A percentile compares a stretch with the other conserved stretches of the same genome.
Conservation (phyloP, 2,797 vertebrate species). For the Scarus forsteni region DNA sequence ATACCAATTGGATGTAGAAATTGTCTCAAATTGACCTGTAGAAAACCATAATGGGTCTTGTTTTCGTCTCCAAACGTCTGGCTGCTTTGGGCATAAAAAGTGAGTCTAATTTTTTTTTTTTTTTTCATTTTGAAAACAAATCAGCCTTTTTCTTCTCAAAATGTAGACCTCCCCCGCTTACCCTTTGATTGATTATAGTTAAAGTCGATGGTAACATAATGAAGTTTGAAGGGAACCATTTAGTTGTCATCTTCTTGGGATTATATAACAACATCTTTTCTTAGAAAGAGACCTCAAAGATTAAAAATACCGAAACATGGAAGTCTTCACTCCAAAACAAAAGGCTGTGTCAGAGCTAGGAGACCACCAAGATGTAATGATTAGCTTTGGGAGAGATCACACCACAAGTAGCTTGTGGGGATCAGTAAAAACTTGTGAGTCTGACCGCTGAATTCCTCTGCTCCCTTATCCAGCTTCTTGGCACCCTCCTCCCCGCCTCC, state of each 20-base stretch:
- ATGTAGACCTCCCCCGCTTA: no score
- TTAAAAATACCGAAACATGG: slow-evolving; percentile 29
- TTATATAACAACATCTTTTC: slow-evolving; percentile 21
- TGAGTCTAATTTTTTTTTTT: no score
- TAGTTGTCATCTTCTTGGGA: slow-evolving; percentile 6
- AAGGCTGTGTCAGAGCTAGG: slow-evolving; percentile 50
- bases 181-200: no score
- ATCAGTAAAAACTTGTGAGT: slow-evolving; percentile 80
- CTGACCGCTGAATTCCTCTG: slow-evolving; percentile 79
- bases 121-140: no score
- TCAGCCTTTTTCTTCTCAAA: no score
- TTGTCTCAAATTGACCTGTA: no score
- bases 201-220: no score
- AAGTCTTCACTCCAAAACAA: slow-evolving; percentile 52
- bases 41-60: no score
- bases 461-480: slow-evolving; percentile 75
- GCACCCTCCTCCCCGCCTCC: slow-evolving; percentile 46
- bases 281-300: slow-evolving; percentile 17
- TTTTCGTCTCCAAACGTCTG: no score
- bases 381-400: slow-evolving; percentile 72
- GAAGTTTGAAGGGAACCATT: no score
- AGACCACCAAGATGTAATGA: slow-evolving; percentile 78
- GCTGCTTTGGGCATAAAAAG: no score
- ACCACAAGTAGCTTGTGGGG: slow-evolving; percentile 75
- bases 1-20: no score